Evolutionary conservation across 2,113 vertebrate genomes (phyloP).

Genomic region (Strix uralensis): DNA sequence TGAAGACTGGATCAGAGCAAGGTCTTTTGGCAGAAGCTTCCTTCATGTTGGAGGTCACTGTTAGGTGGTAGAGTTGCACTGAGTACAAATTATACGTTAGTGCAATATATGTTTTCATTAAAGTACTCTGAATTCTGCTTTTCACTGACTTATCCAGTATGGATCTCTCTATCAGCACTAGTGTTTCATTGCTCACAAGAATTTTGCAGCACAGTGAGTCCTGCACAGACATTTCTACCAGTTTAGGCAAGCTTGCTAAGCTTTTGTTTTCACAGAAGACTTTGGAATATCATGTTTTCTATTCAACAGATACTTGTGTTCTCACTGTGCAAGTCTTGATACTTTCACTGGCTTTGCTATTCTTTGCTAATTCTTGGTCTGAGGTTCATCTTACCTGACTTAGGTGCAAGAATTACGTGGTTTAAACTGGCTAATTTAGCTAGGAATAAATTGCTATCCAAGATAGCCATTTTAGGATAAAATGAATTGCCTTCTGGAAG

Average conservation of each 20-base stretch:
- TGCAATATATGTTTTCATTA: neutral
- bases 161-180: neutral
- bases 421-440: constrained; percentile 1
- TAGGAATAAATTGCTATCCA: neutral
- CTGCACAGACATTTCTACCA: neutral
- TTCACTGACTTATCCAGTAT: neutral
- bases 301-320: neutral
- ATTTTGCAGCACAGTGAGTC: neutral
- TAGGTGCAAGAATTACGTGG: neutral
- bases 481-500: constrained; percentile 16
- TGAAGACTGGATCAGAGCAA: neutral
- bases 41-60: neutral
- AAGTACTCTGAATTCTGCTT: neutral
- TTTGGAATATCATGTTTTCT: neutral
- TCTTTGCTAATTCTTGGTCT: neutral
- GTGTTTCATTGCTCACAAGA: neutral
- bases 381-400: neutral
- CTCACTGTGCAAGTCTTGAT: neutral
- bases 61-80: neutral
- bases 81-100: neutral
- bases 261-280: neutral
- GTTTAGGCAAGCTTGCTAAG: neutral
- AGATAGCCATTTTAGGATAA: neutral
- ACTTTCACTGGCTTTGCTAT: neutral
- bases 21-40: neutral